A percentile compares a stretch with the other conserved stretches of the same genome.
Conservation (phyloP, 2,797 vertebrate genomes). For the Adelosebastes latens region DNA sequence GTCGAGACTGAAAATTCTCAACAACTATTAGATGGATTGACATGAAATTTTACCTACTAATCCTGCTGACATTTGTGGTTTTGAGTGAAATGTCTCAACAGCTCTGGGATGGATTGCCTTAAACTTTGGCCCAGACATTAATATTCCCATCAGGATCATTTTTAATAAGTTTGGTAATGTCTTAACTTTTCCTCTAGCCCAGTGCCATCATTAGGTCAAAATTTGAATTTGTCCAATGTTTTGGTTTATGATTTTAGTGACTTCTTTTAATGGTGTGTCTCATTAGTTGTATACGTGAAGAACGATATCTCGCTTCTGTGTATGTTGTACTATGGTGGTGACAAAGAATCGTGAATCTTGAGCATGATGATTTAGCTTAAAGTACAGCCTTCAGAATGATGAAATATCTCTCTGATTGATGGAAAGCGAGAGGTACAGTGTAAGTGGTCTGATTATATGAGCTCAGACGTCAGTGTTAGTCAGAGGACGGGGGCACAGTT, state of each 20-base stretch:
- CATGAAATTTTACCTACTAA: too few species aligned
- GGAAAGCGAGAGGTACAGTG: not conserved
- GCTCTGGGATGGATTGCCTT: not conserved
- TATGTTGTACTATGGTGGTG: too few species aligned
- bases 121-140: not conserved
- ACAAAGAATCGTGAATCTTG: not conserved
- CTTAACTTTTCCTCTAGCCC: not conserved
- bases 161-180: not conserved
- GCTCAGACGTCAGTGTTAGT: not conserved
- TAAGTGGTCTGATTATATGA: not conserved
- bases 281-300: too few species aligned
- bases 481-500: conserved; percentile 3
- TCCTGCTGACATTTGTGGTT: too few species aligned
- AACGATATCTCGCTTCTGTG: too few species aligned
- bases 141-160: too few species aligned
- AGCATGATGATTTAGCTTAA: not conserved
- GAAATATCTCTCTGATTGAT: not conserved
- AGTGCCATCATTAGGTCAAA: too few species aligned
- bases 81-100: too few species aligned
- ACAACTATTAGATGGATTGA: too few species aligned
- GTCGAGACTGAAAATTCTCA: too few species aligned
- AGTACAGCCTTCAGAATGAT: not conserved
- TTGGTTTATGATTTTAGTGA: too few species aligned
- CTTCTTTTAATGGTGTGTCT: too few species aligned
- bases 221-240: fast-evolving